Conservation (phyloP, 2,797 vertebrate species). For the Cossypha polioptera region DNA sequence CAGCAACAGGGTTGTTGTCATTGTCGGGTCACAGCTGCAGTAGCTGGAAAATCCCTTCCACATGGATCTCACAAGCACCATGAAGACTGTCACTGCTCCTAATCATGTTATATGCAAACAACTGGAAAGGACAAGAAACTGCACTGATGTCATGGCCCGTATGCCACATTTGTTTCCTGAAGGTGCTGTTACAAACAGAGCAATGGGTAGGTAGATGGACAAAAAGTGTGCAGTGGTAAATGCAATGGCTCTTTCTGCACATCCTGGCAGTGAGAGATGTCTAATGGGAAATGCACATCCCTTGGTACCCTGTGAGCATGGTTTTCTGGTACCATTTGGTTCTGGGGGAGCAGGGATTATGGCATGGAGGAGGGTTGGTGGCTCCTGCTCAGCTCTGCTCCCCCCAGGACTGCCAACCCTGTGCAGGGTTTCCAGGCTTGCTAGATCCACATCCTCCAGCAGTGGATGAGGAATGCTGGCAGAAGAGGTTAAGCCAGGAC, state of each 20-base stretch:
- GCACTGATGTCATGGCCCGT: not conserved
- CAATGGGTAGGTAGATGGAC: not conserved
- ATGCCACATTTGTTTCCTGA: not conserved
- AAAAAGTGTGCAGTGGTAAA: not conserved
- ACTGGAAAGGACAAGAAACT: not conserved
- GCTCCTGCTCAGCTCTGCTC: not conserved
- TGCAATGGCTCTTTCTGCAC: not conserved
- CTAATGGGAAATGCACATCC: not conserved
- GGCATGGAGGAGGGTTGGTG: accelerated
- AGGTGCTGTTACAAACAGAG: not conserved
- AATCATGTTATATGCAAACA: not conserved
- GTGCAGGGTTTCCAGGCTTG: accelerated
- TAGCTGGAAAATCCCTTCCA: not conserved
- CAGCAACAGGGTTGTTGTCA: not conserved
- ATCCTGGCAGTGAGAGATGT: not conserved
- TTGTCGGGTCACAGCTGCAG: not conserved
- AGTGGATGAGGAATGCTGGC: not conserved
- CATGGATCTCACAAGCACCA: not conserved
- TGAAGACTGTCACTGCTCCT: not conserved
- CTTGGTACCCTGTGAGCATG: accelerated
- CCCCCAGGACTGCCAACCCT: not conserved
- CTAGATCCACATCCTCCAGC: not conserved
- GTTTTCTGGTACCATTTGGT: not conserved
- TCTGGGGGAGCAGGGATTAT: not conserved
- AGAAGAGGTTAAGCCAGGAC: not conserved